A percentile compares a stretch with the other conserved stretches of the same genome.
Conservation (phyloP, 2,113 vertebrate genomes). For the Bos javanicus region DNA sequence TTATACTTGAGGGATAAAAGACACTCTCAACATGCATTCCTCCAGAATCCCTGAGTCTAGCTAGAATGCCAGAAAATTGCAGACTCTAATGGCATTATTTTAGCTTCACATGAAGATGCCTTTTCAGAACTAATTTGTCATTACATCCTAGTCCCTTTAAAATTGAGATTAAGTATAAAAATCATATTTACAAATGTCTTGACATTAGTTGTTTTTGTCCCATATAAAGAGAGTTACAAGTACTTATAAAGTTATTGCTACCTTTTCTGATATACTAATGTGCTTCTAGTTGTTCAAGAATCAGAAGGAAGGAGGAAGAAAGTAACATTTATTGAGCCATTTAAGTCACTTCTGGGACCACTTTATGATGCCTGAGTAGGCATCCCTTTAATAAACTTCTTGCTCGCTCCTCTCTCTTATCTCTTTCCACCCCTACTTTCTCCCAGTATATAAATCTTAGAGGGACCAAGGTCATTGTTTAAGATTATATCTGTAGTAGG, state of each 20-base stretch:
- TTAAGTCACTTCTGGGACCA: background rate
- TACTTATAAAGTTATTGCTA: background rate
- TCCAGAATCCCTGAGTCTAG: background rate
- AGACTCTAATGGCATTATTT: background rate
- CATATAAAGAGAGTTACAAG: background rate
- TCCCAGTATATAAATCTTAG: background rate
- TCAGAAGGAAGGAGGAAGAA: background rate
- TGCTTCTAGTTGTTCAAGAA: background rate
- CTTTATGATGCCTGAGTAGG: background rate
- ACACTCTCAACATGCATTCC: background rate
- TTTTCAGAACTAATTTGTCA: background rate
- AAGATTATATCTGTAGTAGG: background rate
- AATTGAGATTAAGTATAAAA: background rate
- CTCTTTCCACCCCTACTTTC: background rate
- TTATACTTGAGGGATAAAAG: background rate
- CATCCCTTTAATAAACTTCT: background rate
- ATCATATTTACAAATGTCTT: background rate
- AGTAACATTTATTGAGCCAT: background rate
- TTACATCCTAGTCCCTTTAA: background rate
- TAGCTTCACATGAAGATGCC: background rate
- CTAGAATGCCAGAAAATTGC: background rate
- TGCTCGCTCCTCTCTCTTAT: background rate
- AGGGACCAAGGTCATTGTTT: background rate
- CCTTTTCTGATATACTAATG: background rate
- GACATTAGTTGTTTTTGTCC: background rate